Base-by-base conservation (phyloP, 2,797 vertebrate species). In the Loris lydekkerianus region DNA sequence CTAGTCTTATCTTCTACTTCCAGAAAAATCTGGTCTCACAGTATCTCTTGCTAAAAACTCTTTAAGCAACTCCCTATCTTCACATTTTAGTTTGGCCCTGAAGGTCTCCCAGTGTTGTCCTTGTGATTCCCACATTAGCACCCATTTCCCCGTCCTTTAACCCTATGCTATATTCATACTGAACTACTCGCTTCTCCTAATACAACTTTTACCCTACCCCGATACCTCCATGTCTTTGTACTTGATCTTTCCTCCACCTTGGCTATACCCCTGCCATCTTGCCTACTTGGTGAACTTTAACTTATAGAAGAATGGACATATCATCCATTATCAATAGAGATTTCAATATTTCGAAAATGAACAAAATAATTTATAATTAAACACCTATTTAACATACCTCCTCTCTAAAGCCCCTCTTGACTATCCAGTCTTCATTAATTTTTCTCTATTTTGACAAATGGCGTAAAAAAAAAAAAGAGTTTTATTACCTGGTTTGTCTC, bases 241-340 rank as follows among this genome's bases (percentile, higher is more conserved):
- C 60, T 70, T 37, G 5, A 49, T 84, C 21, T 89, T 96, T 96
- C 93, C 95, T 67, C 25, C 67, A 92, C 92, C 96, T 97, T 94
- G 96, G 97, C 93, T 96, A 92, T 95, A 86, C 86, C 96, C 95
- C 88, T 77, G n/a, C 11, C 40, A 61, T 63, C 56, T 70, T 78
- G 23, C 5, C 18, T 43, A 58, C 40, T 69, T 67, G 25, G 10
- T 84, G 58, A 95, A 37, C 34, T 81, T 8, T 31, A 40, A 60
- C 18, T 95, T 56, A 81, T 3, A 94, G 76, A 77, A 82, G 61
- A 72, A 82, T 56, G 49, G 84, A 10, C 20, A 31, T 82, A 53
- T 53, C 4, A 7, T 81, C 27, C n/a, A 76, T 49, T 84, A 40
- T 43, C 65, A 89, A 89, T 13, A 81, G 85, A 76, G 23, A 10